Evolutionary conservation across 2,113 vertebrate species (phyloP).

Genomic region (Tupaia chinensis): DNA sequence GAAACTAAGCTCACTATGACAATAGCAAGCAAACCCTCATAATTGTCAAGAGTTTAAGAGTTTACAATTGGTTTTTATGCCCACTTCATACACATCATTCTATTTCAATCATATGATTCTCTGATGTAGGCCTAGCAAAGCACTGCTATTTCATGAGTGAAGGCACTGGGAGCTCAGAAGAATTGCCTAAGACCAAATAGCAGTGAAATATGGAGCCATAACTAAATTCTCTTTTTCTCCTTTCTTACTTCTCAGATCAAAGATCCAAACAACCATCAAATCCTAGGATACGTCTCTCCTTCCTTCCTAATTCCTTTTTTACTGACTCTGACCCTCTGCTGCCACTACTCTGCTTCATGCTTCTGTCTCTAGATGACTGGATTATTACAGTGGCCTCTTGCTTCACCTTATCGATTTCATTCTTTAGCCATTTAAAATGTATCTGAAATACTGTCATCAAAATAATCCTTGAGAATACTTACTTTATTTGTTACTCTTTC

Average conservation of each 20-base stretch:
- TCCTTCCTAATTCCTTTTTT: background rate
- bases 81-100: background rate
- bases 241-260: constrained; percentile 22
- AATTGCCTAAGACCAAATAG: constrained; percentile 7
- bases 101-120: constrained; percentile 11
- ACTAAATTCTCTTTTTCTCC: background rate
- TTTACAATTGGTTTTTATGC: background rate
- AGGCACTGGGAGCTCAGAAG: background rate
- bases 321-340: background rate
- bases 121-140: background rate
- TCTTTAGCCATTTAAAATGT: background rate
- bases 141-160: constrained; percentile 22
- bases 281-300: background rate
- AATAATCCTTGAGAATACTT: background rate
- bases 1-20: background rate
- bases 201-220: background rate
- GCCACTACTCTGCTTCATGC: background rate
- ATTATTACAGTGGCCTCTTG: background rate
- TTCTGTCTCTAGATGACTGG: background rate
- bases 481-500: background rate
- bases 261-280: background rate
- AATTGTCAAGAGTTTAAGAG: background rate
- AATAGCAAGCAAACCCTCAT: background rate
- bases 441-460: background rate
- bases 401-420: background rate